These are phyloP conservation scores for Campopleginae sp. DNA, from an alignment of 2,888 invertebrate species.

Conservation along the genomic window DNA sequence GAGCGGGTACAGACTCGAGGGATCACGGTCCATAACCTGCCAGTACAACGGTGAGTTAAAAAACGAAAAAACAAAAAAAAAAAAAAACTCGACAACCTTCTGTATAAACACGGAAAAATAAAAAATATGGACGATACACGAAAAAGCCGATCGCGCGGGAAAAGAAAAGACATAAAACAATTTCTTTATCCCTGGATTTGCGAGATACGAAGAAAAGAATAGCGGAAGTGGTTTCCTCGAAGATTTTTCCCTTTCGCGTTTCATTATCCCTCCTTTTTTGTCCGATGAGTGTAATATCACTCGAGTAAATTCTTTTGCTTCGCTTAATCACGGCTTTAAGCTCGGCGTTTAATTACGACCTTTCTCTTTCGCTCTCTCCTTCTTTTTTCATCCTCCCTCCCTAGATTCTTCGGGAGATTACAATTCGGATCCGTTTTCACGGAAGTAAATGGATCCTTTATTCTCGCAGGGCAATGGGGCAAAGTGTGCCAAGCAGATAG, in stretches of 20 bases:
- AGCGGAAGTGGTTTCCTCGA: neutral
- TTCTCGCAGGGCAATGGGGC: constrained; percentile 43
- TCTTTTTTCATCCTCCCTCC: constrained; percentile 35
- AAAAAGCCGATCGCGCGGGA: neutral
- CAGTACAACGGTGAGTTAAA: constrained; percentile 85
- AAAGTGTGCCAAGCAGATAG: constrained; percentile 33
- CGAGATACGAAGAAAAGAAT: constrained; percentile 18
- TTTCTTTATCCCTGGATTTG: constrained; percentile 35
- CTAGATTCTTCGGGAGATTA: neutral
- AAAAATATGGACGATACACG: neutral
- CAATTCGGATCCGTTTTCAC: constrained; percentile 59
- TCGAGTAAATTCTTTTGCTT: constrained; percentile 60
- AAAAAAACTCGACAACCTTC: neutral
- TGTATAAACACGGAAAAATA: neutral
- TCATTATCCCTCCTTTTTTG: neutral
- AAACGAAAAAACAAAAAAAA: neutral
- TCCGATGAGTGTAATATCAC: constrained; percentile 48
- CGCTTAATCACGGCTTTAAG: constrained; percentile 64
- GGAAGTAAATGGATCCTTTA: constrained; percentile 60
- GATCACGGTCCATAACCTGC: constrained; percentile 92
- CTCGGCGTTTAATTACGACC: constrained; percentile 65
- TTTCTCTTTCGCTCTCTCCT: constrained; percentile 59
- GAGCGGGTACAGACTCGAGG: constrained; percentile 91
- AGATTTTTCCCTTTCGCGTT: constrained; percentile 14
- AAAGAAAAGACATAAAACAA: constrained; percentile 15